Evolutionary conservation across 2,113 vertebrate genomes (phyloP), one percentile per base, ranked within the genome.

Genomic region (Misgurnus anguillicaudatus): DNA sequence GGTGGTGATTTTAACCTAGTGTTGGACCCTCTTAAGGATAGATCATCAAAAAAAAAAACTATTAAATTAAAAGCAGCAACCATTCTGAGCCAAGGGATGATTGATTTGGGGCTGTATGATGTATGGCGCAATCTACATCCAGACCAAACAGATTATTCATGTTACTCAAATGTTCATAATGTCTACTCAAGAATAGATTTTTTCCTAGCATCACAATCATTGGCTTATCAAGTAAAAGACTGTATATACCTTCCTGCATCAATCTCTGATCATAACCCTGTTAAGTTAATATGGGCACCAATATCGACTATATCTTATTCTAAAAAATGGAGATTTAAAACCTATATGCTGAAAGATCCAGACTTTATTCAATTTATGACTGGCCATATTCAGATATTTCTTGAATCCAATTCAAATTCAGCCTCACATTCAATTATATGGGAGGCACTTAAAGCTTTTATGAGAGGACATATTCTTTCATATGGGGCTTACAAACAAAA

Each of bases 361-460:
- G 41, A 42, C 8, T 42, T 42, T 4, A 42, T 42, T 42, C 4
- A 42, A 42, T 42, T 42, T 8, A 42, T 42, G 41, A 42, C 41
- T 8, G 8, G 4, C 8, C 41, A 42, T 4, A 42, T 42, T 5
- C 41, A 42, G 5, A 66, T 66, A 16, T 66, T 66, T 41, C 41
- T 66, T 4, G 38, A 66, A 10, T 8, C 38, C 10, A 66, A 66
- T 19, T 7, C 9, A 16, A 66, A 41, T 41, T 66, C 36, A 19
- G 38, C 41, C 14, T 66, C 64, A 66, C 14, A 66, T 41, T 66
- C 64, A 66, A 19, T 3, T 3, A 66, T 66, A 16, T 66, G 64
- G 41, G 64, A 60, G 57, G 19, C 57, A 60, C 57, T 60, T 60
- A 66, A 60, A 60, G 57, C 57, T n/a, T n/a, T n/a, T n/a, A 66